Evolutionary conservation across 2,797 vertebrate genomes (phyloP), one percentile per base, ranked within the genome.

Genomic region (Falco concolor): DNA sequence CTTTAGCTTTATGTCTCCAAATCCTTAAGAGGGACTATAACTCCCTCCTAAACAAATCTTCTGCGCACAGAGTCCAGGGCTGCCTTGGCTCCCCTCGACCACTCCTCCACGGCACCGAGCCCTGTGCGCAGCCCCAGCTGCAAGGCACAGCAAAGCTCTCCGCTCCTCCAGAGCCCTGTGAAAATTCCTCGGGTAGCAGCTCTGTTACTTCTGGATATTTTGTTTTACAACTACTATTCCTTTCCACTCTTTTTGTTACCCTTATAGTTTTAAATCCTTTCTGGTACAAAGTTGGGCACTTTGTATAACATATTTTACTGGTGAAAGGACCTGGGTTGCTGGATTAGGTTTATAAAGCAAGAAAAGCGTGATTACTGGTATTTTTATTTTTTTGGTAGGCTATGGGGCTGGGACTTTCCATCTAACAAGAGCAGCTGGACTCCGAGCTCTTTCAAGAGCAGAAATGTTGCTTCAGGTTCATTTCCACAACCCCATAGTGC

Each of bases 401-500:
- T 44, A 64, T 63, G 69, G 74, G 70, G 86, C 59, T 96, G 83
- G 94, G 92, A 83, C 77, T 90, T 95, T 95, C 83, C 86, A 89
- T 89, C 86, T 89, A 81, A 92, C 82, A 59, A 67, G 87, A 94
- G 81, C 93, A 85, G 94, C 93, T 95, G 87, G 93, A 94, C 76
- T 89, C 83, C 16, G 7, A 83, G 64, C 32, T 87, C 68, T 92
- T 95, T 96, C 76, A 91, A 90, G 86, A 95, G 44, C 34, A 93
- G 91, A 93, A 93, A 82, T 54, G 84, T 91, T 93, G 74, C 93
- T 93, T 78, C 54, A 73, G 89, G 90, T 92, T 96, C 81, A 94
- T 93, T 92, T 83, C 82, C 87, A 90, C 78, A 90, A 42, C 45
- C 70, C 87, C 25, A 47, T 13, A 90, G 60, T 8, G 87, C 69